Evolutionary conservation across 2,797 vertebrate species (phyloP).

Genomic region (Clarias platycephalus): DNA sequence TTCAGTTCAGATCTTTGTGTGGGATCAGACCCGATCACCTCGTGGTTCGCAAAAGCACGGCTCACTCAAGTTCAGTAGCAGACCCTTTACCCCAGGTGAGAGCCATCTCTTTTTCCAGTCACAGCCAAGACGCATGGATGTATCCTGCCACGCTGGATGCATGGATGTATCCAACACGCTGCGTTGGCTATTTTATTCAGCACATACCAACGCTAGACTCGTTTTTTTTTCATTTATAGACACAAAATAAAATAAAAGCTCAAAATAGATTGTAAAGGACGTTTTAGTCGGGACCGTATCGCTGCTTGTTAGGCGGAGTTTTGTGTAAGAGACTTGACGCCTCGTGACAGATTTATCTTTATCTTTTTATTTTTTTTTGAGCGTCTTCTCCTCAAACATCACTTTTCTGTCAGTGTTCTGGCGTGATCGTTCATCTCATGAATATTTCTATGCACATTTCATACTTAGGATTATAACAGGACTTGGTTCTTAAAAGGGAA

Average conservation of each 20-base stretch:
- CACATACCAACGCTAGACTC: neutral
- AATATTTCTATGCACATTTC: conserved; percentile 62
- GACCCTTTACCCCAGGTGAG: conserved; percentile 33
- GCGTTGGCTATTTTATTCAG: conserved; percentile 9
- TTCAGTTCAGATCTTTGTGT: conserved; percentile 8
- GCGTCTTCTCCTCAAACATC: conserved; percentile 6
- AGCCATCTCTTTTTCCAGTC: conserved; percentile 23
- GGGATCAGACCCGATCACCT: conserved; percentile 3
- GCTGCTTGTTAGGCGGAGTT: conserved; percentile 8
- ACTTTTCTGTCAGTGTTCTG: conserved; percentile 26
- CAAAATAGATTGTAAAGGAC: neutral
- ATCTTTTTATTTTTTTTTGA: neutral
- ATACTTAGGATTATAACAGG: conserved; percentile 45
- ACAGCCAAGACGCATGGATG: neutral
- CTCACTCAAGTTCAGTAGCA: conserved; percentile 43
- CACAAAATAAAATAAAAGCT: neutral
- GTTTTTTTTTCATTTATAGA: conserved; percentile 1
- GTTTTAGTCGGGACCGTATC: neutral
- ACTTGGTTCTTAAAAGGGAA: conserved; percentile 54
- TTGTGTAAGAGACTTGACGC: neutral
- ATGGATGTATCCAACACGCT: conserved; percentile 13
- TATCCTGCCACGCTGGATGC: conserved; percentile 7
- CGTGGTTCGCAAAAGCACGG: neutral
- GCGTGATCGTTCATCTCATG: conserved; percentile 43
- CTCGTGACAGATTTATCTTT: conserved; percentile 17